Percentiles rank a stretch among this genome's conserved stretches.
phyloP scores from a whole-genome alignment of 2,888 invertebrate genomes.

The Quadroppia sp. region DNA sequence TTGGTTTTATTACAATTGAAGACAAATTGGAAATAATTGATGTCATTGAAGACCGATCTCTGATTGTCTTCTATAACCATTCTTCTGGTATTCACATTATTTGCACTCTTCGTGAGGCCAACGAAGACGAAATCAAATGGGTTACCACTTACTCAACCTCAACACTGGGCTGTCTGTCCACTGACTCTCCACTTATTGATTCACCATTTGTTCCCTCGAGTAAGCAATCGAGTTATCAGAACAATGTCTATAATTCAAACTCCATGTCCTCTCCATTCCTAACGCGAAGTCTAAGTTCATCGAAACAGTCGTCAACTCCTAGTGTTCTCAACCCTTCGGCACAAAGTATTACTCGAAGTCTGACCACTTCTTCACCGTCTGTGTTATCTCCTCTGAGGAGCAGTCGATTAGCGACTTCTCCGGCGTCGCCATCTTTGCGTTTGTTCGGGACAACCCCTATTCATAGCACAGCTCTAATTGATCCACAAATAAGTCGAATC shows the following conservation, averaged over 20 bases:
- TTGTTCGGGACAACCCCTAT: neutral
- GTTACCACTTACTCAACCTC: neutral
- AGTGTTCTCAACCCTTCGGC: slow-evolving; percentile 26
- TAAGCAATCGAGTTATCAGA: slow-evolving; percentile 30
- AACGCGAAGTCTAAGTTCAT: slow-evolving; percentile 15
- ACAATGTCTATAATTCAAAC: neutral
- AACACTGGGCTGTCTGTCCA: neutral
- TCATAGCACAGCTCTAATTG: neutral
- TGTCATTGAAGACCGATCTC: slow-evolving; percentile 67
- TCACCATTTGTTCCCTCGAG: slow-evolving; percentile 20
- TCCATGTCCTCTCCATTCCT: slow-evolving; percentile 36
- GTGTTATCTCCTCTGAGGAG: slow-evolving; percentile 39
- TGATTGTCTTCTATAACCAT: slow-evolving; percentile 74
- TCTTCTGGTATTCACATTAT: slow-evolving; percentile 73
- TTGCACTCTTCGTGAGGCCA: slow-evolving; percentile 68
- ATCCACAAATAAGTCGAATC: slow-evolving; percentile 49
- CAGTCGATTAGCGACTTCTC: slow-evolving; percentile 38
- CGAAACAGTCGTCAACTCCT: slow-evolving; percentile 31
- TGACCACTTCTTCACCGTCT: slow-evolving; percentile 14
- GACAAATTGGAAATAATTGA: slow-evolving; percentile 66
- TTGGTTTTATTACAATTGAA: slow-evolving; percentile 57
- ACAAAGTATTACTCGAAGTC: slow-evolving; percentile 5
- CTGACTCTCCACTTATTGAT: neutral
- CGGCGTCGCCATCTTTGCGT: slow-evolving; percentile 9
- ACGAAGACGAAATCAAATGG: slow-evolving; percentile 32